Evolutionary conservation across 2,888 invertebrate species (phyloP).

Genomic region (Thera obeliscata): DNA sequence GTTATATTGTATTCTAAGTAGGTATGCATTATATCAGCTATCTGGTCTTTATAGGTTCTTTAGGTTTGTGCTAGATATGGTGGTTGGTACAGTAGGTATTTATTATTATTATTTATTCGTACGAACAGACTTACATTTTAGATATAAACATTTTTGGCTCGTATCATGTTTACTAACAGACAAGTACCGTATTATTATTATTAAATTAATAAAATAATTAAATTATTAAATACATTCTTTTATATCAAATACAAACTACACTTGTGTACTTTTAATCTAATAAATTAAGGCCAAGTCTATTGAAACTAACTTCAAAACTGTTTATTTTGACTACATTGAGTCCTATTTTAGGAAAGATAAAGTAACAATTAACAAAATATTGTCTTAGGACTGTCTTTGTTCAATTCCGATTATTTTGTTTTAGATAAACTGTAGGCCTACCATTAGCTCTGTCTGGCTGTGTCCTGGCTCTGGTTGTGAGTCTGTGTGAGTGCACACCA

Average conservation of each 20-base stretch:
- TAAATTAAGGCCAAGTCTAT: conserved; percentile 10
- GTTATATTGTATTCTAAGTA: too few species aligned
- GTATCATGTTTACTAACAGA: too few species aligned
- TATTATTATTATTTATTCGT: too few species aligned
- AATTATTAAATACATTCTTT: conserved; percentile 8
- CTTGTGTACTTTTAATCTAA: conserved; percentile 38
- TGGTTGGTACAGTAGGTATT: too few species aligned
- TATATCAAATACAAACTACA: conserved; percentile 24
- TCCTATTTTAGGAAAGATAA: conserved; percentile 12
- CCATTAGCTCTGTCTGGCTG: too few species aligned
- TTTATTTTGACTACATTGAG: conserved; percentile 29
- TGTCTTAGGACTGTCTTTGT: background rate
- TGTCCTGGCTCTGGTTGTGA: background rate
- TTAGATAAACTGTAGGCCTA: background rate
- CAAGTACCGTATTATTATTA: too few species aligned
- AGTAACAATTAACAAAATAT: background rate
- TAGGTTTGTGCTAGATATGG: too few species aligned
- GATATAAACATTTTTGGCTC: too few species aligned
- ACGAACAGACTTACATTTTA: too few species aligned
- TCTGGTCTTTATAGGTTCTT: too few species aligned
- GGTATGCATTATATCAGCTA: too few species aligned
- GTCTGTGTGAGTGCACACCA: background rate
- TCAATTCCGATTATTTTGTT: conserved; percentile 1
- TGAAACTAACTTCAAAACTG: conserved; percentile 15
- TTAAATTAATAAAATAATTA: too few species aligned